Evolutionary conservation across 2,113 vertebrate species (phyloP).

Genomic region (Eira barbara): DNA sequence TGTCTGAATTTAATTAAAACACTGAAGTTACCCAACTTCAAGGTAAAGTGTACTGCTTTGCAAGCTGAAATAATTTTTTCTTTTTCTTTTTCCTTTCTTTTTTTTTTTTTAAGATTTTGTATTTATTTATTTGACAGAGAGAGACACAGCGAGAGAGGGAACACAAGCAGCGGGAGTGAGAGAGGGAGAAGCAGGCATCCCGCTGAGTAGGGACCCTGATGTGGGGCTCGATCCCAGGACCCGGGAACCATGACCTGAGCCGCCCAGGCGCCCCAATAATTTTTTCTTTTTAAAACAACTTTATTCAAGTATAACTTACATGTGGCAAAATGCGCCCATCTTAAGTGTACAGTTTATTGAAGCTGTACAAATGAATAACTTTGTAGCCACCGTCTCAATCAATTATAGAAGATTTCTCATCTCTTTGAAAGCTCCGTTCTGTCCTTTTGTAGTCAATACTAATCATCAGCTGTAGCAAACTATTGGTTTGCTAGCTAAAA

Average conservation of each 20-base stretch:
- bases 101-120: neutral
- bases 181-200: too few relatives aligned
- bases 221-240: too few relatives aligned
- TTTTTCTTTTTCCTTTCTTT: neutral
- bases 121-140: too few relatives aligned
- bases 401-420: neutral
- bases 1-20: conserved; percentile 97
- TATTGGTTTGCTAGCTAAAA: neutral
- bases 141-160: too few relatives aligned
- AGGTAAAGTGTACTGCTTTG: conserved; percentile 85
- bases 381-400: neutral
- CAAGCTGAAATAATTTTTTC: conserved; percentile 36
- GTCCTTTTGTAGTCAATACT: neutral
- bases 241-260: too few relatives aligned
- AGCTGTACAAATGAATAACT: neutral
- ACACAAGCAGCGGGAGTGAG: too few relatives aligned
- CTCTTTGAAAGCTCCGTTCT: neutral
- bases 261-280: neutral
- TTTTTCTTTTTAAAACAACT: conserved; percentile 33
- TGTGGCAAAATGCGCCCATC: neutral
- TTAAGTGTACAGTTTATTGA: neutral
- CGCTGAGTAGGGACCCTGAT: too few relatives aligned
- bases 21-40: conserved; percentile 95
- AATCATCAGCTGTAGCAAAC: neutral
- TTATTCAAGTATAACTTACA: conserved; percentile 24